phyloP scores from a whole-genome alignment of 1,140 invertebrate genomes.

The Chironomus striatipennis region DNA sequence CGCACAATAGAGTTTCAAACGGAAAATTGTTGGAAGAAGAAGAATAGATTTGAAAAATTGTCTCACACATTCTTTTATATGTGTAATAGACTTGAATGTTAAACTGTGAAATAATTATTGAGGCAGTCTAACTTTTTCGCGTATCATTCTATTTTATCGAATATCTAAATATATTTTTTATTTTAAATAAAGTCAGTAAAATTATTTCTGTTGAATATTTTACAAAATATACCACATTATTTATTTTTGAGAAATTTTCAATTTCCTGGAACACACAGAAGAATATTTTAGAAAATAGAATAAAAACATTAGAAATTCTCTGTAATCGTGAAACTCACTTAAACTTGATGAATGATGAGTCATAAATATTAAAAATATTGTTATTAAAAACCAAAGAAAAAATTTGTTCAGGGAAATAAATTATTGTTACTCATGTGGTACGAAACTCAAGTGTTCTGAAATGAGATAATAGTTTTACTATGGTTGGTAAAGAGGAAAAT shows the following conservation, averaged over 20 bases:
- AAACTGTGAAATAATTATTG: constrained; percentile 3
- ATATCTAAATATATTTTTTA: too few species aligned
- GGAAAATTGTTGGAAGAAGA: background rate
- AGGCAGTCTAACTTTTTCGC: background rate
- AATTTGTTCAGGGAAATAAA: background rate
- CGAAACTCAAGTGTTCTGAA: background rate
- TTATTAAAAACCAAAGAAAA: background rate
- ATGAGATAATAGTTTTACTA: constrained; percentile 9
- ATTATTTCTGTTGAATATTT: too few species aligned
- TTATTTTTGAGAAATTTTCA: background rate
- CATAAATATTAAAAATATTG: constrained; percentile 21
- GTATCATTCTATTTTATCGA: too few species aligned
- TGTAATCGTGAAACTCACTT: background rate
- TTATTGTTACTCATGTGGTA: background rate
- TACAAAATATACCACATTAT: too few species aligned
- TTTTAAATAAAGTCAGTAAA: too few species aligned
- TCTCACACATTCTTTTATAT: background rate
- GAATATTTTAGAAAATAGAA: background rate
- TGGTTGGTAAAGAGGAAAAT: background rate
- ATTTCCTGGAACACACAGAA: background rate
- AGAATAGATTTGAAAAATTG: background rate
- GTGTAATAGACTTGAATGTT: constrained; percentile 13
- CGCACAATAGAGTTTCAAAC: background rate
- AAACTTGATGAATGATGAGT: constrained; percentile 19
- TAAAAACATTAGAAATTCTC: background rate